Conservation (phyloP, 2,888 invertebrate genomes). For the Magallana nippona region DNA sequence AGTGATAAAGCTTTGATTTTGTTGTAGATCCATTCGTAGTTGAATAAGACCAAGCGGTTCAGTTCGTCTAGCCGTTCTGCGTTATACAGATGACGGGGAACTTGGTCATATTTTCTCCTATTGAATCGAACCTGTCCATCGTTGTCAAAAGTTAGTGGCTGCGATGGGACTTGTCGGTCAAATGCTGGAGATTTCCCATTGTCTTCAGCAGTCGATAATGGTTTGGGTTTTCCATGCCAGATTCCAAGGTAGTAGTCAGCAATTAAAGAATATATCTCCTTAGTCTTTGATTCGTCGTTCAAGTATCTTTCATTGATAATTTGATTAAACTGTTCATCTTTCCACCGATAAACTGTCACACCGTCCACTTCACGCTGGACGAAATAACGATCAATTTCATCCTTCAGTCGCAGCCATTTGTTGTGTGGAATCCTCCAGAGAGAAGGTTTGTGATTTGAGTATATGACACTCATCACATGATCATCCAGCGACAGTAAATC, state of each 20-base stretch:
- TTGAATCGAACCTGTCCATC: slow-evolving; percentile 70
- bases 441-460: slow-evolving; percentile 59
- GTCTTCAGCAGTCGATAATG: slow-evolving; percentile 49
- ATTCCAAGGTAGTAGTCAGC: slow-evolving; percentile 78
- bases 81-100: slow-evolving; percentile 76
- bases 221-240: slow-evolving; percentile 69
- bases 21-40: slow-evolving; percentile 79
- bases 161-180: slow-evolving; percentile 68
- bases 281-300: slow-evolving; percentile 53
- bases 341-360: slow-evolving; percentile 71
- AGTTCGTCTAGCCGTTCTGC: slow-evolving; percentile 76
- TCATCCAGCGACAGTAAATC: slow-evolving; percentile 79
- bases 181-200: slow-evolving; percentile 45
- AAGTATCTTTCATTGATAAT: slow-evolving; percentile 70
- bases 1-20: slow-evolving; percentile 77
- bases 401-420: slow-evolving; percentile 74
- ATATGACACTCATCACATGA: slow-evolving; percentile 71
- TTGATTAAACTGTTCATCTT: slow-evolving; percentile 66
- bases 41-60: slow-evolving; percentile 75
- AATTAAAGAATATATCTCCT: slow-evolving; percentile 71
- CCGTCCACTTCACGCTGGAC: slow-evolving; percentile 68
- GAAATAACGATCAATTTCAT: slow-evolving; percentile 71
- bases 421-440: slow-evolving; percentile 69
- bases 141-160: slow-evolving; percentile 70
- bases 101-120: slow-evolving; percentile 76